phyloP scores from a whole-genome alignment of 2,797 vertebrate genomes.

The Bufotes viridis region DNA sequence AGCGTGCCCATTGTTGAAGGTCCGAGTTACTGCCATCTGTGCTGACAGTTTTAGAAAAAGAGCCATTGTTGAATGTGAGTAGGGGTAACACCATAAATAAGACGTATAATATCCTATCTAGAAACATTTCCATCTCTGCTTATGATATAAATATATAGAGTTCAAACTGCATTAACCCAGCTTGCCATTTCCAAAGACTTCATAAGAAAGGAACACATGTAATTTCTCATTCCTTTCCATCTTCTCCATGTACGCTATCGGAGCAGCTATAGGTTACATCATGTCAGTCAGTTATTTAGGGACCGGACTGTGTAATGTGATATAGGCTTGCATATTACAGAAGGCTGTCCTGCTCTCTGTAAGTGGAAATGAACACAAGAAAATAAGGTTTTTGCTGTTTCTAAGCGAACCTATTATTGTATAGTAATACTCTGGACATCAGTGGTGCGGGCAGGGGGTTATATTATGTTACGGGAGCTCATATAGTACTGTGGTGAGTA shows the following conservation, averaged over 20 bases:
- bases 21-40: constrained; percentile 38
- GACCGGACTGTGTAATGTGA: not conserved
- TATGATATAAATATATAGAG: constrained; percentile 21
- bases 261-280: constrained; percentile 6
- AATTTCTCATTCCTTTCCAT: constrained; percentile 34
- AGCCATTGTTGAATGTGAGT: constrained; percentile 2
- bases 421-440: not conserved
- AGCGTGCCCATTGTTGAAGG: constrained; percentile 31
- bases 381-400: not conserved
- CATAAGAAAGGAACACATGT: not conserved
- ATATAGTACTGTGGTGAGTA: not conserved
- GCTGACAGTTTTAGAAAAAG: constrained; percentile 33
- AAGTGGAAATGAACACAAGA: not conserved
- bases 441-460: not conserved
- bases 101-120: constrained; percentile 24
- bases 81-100: constrained; percentile 35
- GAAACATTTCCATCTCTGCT: constrained; percentile 17
- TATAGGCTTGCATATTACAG: constrained; percentile 9
- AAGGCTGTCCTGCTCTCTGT: not conserved
- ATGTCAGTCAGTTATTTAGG: constrained; percentile 18
- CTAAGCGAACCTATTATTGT: constrained; percentile 7
- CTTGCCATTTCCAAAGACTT: constrained; percentile 36
- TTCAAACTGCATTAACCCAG: constrained; percentile 42
- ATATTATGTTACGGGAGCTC: not conserved
- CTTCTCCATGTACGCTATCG: not conserved